phyloP scores from a whole-genome alignment of 2,113 vertebrate species.

The Entelurus aequoreus region DNA sequence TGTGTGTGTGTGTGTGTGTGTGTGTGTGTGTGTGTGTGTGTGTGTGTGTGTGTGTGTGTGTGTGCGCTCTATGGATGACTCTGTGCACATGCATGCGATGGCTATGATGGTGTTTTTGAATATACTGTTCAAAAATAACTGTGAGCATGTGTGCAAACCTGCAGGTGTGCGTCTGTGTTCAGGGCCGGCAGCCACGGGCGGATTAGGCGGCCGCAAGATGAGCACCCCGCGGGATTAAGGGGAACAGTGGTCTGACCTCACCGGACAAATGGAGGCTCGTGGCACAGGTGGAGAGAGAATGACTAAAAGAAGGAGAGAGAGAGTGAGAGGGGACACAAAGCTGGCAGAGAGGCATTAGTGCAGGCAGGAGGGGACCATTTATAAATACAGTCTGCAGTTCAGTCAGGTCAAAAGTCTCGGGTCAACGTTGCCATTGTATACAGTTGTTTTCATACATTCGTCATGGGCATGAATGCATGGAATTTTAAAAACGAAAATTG shows the following conservation, averaged over 20 bases:
- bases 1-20: too few species aligned
- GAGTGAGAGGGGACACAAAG: slow-evolving; percentile 7
- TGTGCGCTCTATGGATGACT: slow-evolving; percentile 17
- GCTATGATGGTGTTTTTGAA: slow-evolving; percentile 41
- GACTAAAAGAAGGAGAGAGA: slow-evolving; percentile 16
- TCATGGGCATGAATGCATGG: too few species aligned
- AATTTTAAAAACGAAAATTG: too few species aligned
- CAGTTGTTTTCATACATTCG: too few species aligned
- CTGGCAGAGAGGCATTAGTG: slow-evolving; percentile 3
- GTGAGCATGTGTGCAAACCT: slow-evolving; percentile 25
- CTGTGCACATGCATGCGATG: slow-evolving; percentile 30
- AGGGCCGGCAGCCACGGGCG: slow-evolving; percentile 48
- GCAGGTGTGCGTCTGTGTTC: slow-evolving; percentile 22
- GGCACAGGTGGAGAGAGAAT: slow-evolving; percentile 28
- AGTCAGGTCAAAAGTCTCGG: not conserved
- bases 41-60: not conserved
- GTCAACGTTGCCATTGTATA: too few species aligned
- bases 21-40: slow-evolving; percentile 16
- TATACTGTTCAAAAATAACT: slow-evolving; percentile 53
- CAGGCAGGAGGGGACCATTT: not conserved
- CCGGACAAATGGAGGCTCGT: slow-evolving; percentile 55
- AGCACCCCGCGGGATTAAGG: slow-evolving; percentile 66
- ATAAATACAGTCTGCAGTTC: not conserved
- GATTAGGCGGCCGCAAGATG: slow-evolving; percentile 69
- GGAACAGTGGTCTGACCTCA: slow-evolving; percentile 70